These are phyloP conservation scores for Podarcis raffonei DNA, from an alignment of 2,113 vertebrate genomes.

Conservation along the genomic window DNA sequence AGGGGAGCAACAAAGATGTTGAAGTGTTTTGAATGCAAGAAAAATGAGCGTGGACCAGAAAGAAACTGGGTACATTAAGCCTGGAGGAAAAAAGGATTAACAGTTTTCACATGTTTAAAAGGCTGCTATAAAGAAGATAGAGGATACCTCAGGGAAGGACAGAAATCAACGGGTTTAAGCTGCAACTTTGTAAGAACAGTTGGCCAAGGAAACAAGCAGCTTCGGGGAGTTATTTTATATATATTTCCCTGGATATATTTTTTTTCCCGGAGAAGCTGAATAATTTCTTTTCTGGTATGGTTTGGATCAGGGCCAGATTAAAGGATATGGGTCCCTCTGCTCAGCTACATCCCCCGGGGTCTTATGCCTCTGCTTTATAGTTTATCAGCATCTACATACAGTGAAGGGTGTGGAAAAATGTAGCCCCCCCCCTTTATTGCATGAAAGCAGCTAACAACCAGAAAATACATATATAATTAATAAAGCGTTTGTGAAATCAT, in stretches of 20 bases:
- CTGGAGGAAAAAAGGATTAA: conserved; percentile 11
- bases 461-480: neutral
- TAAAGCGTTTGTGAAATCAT: neutral
- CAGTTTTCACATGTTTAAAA: conserved; percentile 28
- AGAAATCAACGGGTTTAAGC: conserved; percentile 16
- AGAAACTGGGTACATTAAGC: conserved; percentile 20
- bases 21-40: conserved; percentile 23
- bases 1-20: conserved; percentile 21
- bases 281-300: conserved; percentile 18
- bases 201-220: conserved; percentile 16
- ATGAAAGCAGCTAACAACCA: too few species aligned
- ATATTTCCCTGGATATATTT: neutral
- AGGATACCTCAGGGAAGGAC: conserved; percentile 15
- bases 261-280: neutral
- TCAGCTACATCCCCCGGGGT: neutral
- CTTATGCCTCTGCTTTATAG: neutral
- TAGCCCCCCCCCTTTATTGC: neutral
- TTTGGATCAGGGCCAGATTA: neutral
- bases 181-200: conserved; percentile 15
- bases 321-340: neutral
- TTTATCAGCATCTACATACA: neutral
- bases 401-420: neutral
- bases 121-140: conserved; percentile 19
- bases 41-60: conserved; percentile 10
- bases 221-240: neutral